These are phyloP conservation scores for Cheilosia variabilis DNA, from an alignment of 2,888 invertebrate species.

Conservation along the genomic window DNA sequence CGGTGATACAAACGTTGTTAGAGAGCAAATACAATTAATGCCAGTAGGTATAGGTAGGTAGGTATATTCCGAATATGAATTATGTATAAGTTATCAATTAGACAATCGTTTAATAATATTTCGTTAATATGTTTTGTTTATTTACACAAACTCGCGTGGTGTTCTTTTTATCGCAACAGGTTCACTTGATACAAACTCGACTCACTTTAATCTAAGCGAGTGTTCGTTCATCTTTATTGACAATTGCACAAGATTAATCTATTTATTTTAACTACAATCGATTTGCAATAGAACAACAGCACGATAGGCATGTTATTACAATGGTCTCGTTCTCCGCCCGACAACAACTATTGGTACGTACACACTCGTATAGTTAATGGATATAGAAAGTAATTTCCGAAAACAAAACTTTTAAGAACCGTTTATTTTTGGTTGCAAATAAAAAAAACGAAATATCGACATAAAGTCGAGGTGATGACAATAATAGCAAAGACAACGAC, in stretches of 20 bases:
- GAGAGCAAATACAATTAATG: conserved; percentile 66
- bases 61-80: conserved; percentile 13
- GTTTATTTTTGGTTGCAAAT: conserved; percentile 73
- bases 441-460: conserved; percentile 74
- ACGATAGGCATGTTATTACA: conserved; percentile 70
- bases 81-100: conserved; percentile 68
- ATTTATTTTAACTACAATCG: conserved; percentile 75
- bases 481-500: conserved; percentile 76
- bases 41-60: neutral
- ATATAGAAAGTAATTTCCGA: conserved; percentile 75
- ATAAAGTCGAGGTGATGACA: conserved; percentile 75
- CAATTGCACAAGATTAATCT: conserved; percentile 75
- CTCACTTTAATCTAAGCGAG: conserved; percentile 69
- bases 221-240: conserved; percentile 72
- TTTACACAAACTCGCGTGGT: conserved; percentile 72
- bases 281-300: conserved; percentile 71
- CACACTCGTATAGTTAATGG: conserved; percentile 44
- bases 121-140: conserved; percentile 73
- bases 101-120: conserved; percentile 65
- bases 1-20: conserved; percentile 54
- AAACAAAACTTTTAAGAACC: conserved; percentile 75
- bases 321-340: conserved; percentile 67
- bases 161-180: conserved; percentile 72
- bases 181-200: conserved; percentile 51
- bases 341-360: conserved; percentile 28